Evolutionary conservation across 2,113 vertebrate species (phyloP), one percentile per base, ranked within the genome.

Genomic region (Tragelaphus buxtoni): DNA sequence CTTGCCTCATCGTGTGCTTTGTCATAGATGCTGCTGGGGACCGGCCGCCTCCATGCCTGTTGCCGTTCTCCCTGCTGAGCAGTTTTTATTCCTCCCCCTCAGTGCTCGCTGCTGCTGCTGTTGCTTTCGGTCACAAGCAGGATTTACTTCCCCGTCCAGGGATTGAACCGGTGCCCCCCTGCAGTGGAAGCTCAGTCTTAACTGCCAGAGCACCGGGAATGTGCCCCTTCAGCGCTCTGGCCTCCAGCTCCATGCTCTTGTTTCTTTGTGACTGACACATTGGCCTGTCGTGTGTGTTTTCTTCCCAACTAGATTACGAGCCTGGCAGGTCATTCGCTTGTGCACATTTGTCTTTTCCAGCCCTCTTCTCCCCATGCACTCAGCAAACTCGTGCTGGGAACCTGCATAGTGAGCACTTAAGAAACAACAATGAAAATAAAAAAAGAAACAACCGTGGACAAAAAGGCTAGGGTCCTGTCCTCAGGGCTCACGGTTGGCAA

Each of bases 81-180:
- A 0, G 12, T 26, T 35, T 26, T 24, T 20, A 32, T n/a, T 22
- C 49, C 13, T 28, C 32, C 77, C 17, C 13, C 28, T 28, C 11
- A 45, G 39, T 0, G 7, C 13, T 65, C 1, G 1, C 30, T 61
- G 60, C 60, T 61, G 30, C 5, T 10, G 5, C 0, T 42, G n/a
- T 7, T 42, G 69, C 5, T 74, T 69, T 42, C 22, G 24, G 69
- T 24, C 35, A 42, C 11, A 26, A 13, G 69, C 0, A 1, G 35
- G 69, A 72, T 39, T 24, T 42, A 12, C 10, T 72, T 39, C 65
- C 69, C 35, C 6, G 11, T 6, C 69, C 69, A 24, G 35, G 18
- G 69, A 42, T 7, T 39, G 69, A 42, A 72, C 69, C 20, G 1
- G 17, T 69, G 32, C 32, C 63, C 16, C 16, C 17, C 63, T 65